Conservation (phyloP, 2,113 vertebrate genomes). For the Neotragus moschatus region DNA sequence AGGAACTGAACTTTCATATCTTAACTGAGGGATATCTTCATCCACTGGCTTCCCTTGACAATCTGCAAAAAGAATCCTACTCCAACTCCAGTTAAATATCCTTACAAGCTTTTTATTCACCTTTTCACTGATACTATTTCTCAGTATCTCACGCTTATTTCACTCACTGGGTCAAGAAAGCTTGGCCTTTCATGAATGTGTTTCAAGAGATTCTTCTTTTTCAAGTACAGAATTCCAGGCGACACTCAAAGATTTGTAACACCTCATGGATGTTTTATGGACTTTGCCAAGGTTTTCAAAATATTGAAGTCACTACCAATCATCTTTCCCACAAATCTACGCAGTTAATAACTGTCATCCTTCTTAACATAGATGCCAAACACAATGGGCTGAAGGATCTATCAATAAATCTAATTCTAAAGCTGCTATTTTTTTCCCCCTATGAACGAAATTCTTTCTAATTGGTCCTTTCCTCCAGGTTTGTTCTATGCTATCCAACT, state of each 20-base stretch:
- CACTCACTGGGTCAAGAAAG: background rate
- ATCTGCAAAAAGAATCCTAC: background rate
- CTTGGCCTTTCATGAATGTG: background rate
- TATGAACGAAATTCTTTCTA: background rate
- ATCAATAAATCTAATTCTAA: background rate
- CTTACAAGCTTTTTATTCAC: background rate
- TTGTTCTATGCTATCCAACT: background rate
- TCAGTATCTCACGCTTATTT: background rate
- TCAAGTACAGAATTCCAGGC: background rate
- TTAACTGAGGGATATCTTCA: background rate
- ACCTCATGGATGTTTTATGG: background rate
- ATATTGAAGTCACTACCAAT: slow-evolving; percentile 1
- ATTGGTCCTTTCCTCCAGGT: background rate
- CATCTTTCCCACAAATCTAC: slow-evolving; percentile 13
- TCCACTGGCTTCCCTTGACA: background rate
- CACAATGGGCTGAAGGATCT: background rate
- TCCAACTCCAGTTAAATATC: background rate
- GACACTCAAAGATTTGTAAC: background rate
- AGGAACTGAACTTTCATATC: background rate
- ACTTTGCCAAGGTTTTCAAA: background rate
- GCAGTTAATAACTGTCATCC: background rate
- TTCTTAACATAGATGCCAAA: background rate
- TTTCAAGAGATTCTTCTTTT: slow-evolving; percentile 11
- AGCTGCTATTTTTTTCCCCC: background rate
- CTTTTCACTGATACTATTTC: background rate